phyloP scores from a whole-genome alignment of 2,113 vertebrate genomes.

The Panthera tigris region DNA sequence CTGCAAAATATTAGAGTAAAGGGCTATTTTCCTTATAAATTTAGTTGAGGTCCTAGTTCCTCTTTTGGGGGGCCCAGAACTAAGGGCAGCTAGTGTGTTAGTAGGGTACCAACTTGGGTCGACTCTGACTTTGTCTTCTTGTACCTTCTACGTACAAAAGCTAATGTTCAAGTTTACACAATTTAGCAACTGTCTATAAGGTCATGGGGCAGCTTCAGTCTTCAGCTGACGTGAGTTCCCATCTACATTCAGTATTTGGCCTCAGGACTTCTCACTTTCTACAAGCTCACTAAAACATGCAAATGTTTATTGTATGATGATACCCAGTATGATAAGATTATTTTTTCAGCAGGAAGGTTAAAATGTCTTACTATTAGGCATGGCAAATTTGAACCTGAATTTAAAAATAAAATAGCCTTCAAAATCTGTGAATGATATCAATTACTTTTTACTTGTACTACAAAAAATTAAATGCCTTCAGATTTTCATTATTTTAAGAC shows the following conservation, averaged over 20 bases:
- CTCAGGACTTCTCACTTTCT: not conserved
- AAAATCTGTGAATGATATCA: conserved; percentile 21
- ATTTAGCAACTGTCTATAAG: not conserved
- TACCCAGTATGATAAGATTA: not conserved
- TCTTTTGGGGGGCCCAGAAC: not conserved
- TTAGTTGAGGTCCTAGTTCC: not conserved
- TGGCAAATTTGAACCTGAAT: not conserved
- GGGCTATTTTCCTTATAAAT: not conserved
- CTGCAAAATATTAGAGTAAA: not conserved
- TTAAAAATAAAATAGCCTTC: not conserved
- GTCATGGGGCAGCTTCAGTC: not conserved
- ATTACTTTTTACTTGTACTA: not conserved
- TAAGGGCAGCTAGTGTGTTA: not conserved
- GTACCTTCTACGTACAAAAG: not conserved
- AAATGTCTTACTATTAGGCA: not conserved
- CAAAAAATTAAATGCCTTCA: conserved; percentile 1
- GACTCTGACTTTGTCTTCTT: not conserved
- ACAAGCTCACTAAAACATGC: not conserved
- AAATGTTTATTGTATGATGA: not conserved
- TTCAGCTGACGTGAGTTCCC: not conserved
- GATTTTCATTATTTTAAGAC: conserved; percentile 20
- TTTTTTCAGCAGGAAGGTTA: not conserved
- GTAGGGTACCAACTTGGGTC: not conserved
- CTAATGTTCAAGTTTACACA: not conserved
- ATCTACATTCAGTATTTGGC: not conserved